Evolutionary conservation across 2,888 invertebrate species (phyloP).

Genomic region (Bombyx huttoni): DNA sequence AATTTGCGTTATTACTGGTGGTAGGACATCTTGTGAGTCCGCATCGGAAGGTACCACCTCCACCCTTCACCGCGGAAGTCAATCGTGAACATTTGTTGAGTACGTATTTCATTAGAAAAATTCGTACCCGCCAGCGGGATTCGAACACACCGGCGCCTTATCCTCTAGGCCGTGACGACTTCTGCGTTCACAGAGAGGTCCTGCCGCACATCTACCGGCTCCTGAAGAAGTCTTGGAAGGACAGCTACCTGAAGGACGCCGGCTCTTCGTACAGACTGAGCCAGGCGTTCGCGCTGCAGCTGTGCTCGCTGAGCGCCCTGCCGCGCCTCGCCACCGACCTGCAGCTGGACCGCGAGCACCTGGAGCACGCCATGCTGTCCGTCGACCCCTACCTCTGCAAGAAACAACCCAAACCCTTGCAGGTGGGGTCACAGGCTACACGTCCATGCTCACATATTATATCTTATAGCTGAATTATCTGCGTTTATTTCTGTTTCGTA

Average conservation of each 20-base stretch:
- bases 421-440: slow-evolving; percentile 51
- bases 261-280: slow-evolving; percentile 69
- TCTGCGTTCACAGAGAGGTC: slow-evolving; percentile 69
- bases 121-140: too few relatives aligned
- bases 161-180: too few relatives aligned
- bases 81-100: too few relatives aligned
- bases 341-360: slow-evolving; percentile 40
- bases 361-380: slow-evolving; percentile 48
- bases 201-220: slow-evolving; percentile 74
- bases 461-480: too few relatives aligned
- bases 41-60: too few relatives aligned
- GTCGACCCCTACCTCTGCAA: slow-evolving; percentile 69
- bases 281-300: slow-evolving; percentile 67
- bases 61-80: too few relatives aligned
- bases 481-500: too few relatives aligned
- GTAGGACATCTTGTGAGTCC: too few relatives aligned
- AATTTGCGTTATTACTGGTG: too few relatives aligned
- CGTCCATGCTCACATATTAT: too few relatives aligned
- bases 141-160: too few relatives aligned
- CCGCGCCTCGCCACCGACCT: slow-evolving; percentile 57
- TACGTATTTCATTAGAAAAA: too few relatives aligned
- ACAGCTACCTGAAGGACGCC: slow-evolving; percentile 73
- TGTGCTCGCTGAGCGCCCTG: slow-evolving; percentile 55
- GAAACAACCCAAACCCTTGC: slow-evolving; percentile 75
- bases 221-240: slow-evolving; percentile 60